Base-by-base conservation (phyloP, 2,113 vertebrate genomes). In the Anoura caudifer region DNA sequence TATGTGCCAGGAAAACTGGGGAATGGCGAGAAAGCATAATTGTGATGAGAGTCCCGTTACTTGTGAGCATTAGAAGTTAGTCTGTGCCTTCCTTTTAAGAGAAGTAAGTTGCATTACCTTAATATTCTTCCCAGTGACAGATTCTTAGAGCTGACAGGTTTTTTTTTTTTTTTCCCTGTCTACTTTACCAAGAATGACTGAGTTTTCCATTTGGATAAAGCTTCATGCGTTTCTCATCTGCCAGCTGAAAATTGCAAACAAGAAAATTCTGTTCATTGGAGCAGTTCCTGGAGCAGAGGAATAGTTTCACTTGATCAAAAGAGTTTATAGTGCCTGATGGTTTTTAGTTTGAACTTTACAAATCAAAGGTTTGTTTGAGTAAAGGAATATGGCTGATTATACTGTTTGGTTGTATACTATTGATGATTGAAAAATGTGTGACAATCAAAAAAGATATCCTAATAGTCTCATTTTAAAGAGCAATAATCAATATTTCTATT, bases 151-250 rank as follows among this genome's bases (percentile, higher is more conserved):
- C 87, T 76, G 67, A 94, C 94, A 91, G 67, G 10, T 26, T 33
- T 98, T 73, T 67, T 61, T 36, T 33, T 98, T 73, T 59, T 28
- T 2, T 1, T 33, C 54, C 38, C 56, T 10, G 20, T 59, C 87
- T 88, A 24, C 89, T 95, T 91, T 92, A 97, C 96, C 93, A 97
- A 91, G 97, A 98, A 75, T 93, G 63, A 69, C 69, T 97, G 95
- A 63, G 90, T 98, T 89, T 97, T 95, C 96, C 97, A 97, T 96
- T 98, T 97, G 95, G 97, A 96, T 97, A 96, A 96, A 96, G 93
- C 72, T 54, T 90, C 94, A 96, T 96, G 97, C 70, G 31, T 97
- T 97, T 98, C 98, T 98, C 97, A 88, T 97, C 98, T 97, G 97
- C 96, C 96, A 47, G 94, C 69, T 22, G 95, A 96, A 95, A 98